These are phyloP conservation scores for Leuciscus waleckii DNA, from an alignment of 2,797 vertebrate genomes.

Conservation along the genomic window DNA sequence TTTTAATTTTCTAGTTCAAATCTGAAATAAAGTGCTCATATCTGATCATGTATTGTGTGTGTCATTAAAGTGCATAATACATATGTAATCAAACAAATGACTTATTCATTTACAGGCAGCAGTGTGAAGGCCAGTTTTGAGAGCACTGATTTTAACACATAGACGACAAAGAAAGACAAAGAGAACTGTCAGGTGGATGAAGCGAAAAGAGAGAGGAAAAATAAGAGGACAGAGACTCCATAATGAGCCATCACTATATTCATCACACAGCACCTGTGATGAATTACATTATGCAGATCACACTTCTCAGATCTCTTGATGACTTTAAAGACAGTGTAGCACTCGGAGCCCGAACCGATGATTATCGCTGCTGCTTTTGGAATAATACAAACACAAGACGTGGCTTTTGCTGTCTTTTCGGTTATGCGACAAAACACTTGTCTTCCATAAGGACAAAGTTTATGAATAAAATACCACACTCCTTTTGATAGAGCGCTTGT, in stretches of 20 bases:
- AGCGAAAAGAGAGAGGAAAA: slow-evolving; percentile 33
- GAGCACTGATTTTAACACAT: slow-evolving; percentile 39
- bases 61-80: background rate
- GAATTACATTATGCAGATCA: slow-evolving; percentile 63
- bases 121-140: slow-evolving; percentile 33
- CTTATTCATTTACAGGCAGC: slow-evolving; percentile 2
- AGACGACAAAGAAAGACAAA: slow-evolving; percentile 39
- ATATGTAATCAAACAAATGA: slow-evolving; percentile 7
- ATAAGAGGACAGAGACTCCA: slow-evolving; percentile 26
- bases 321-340: slow-evolving; percentile 61
- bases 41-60: slow-evolving; percentile 6
- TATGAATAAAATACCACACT: slow-evolving; percentile 43
- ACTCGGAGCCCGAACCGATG: slow-evolving; percentile 28
- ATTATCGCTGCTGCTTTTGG: slow-evolving; percentile 44
- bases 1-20: background rate
- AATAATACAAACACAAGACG: slow-evolving; percentile 18
- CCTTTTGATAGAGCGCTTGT: slow-evolving; percentile 58
- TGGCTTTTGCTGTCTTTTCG: slow-evolving; percentile 29
- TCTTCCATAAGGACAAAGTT: slow-evolving; percentile 28
- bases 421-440: slow-evolving; percentile 28
- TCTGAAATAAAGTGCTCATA: slow-evolving; percentile 18
- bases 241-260: slow-evolving; percentile 61
- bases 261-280: slow-evolving; percentile 60
- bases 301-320: slow-evolving; percentile 61
- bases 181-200: slow-evolving; percentile 25